Percentiles rank a stretch among this genome's conserved stretches.
These are phyloP conservation scores for Platysternon megacephalum DNA, from an alignment of 2,113 vertebrate genomes.

Conservation along the genomic window DNA sequence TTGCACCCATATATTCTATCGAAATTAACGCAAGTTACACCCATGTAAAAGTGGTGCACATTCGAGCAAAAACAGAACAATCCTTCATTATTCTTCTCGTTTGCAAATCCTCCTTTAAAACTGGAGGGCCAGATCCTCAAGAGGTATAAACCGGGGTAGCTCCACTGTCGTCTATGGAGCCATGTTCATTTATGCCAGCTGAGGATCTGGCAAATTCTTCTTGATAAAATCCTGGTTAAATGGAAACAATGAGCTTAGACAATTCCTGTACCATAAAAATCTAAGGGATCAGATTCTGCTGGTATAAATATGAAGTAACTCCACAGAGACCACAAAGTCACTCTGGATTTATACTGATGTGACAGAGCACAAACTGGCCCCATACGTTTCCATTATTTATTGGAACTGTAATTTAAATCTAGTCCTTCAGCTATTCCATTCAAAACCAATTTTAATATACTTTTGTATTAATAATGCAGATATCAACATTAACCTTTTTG, in stretches of 20 bases:
- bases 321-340: accelerated
- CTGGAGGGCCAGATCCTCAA: not conserved
- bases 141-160: not conserved
- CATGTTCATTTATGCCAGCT: not conserved
- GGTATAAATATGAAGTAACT: not conserved
- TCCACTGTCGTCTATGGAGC: not conserved
- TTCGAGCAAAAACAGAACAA: not conserved
- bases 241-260: not conserved
- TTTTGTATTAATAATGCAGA: not conserved
- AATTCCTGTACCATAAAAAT: not conserved
- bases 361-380: not conserved
- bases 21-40: not conserved
- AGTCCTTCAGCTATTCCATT: not conserved
- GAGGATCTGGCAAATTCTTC: not conserved
- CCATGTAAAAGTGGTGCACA: not conserved
- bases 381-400: not conserved
- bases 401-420: not conserved
- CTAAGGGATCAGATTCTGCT: not conserved
- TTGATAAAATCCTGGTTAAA: too few relatives aligned
- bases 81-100: not conserved
- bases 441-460: not conserved
- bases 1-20: not conserved
- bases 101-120: not conserved
- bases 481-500: not conserved
- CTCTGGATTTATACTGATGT: not conserved